Percentiles rank a stretch among this genome's conserved stretches.
phyloP scores from a whole-genome alignment of 1,140 invertebrate genomes.

The Copidosoma floridanum region DNA sequence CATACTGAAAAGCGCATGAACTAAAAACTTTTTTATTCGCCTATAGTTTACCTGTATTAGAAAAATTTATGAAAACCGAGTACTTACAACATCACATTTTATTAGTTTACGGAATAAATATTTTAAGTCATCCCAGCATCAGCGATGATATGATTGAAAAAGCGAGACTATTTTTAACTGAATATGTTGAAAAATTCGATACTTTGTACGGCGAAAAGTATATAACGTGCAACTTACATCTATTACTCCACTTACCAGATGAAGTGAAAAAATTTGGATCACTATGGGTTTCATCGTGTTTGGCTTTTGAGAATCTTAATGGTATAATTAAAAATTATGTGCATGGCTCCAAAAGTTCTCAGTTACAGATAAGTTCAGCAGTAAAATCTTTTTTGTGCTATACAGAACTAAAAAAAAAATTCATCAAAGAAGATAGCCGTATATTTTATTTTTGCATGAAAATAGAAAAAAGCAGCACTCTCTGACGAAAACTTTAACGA shows the following conservation, averaged over 20 bases:
- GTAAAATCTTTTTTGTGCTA: neutral
- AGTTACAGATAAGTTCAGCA: neutral
- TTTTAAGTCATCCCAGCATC: conserved; percentile 26
- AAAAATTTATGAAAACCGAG: conserved; percentile 22
- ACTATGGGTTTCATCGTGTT: conserved; percentile 21
- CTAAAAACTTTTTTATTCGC: conserved; percentile 22
- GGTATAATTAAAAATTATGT: conserved; percentile 12
- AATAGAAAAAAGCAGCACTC: neutral
- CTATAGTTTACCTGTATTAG: conserved; percentile 31
- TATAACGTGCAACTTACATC: conserved; percentile 21
- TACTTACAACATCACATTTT: conserved; percentile 36
- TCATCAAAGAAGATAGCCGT: neutral
- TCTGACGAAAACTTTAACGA: too few relatives aligned
- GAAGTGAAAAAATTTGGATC: conserved; percentile 15
- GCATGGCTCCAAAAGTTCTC: neutral
- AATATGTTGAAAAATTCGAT: conserved; percentile 13
- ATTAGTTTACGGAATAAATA: conserved; percentile 21
- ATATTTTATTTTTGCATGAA: neutral
- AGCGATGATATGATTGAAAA: neutral
- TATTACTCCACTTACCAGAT: conserved; percentile 11
- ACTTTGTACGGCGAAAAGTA: conserved; percentile 7
- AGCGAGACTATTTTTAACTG: neutral
- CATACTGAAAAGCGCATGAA: conserved; percentile 11
- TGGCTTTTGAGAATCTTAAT: conserved; percentile 24
- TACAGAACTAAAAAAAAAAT: conserved; percentile 1